Base-by-base conservation (phyloP, 2,888 invertebrate species). In the Netelia virgata region DNA sequence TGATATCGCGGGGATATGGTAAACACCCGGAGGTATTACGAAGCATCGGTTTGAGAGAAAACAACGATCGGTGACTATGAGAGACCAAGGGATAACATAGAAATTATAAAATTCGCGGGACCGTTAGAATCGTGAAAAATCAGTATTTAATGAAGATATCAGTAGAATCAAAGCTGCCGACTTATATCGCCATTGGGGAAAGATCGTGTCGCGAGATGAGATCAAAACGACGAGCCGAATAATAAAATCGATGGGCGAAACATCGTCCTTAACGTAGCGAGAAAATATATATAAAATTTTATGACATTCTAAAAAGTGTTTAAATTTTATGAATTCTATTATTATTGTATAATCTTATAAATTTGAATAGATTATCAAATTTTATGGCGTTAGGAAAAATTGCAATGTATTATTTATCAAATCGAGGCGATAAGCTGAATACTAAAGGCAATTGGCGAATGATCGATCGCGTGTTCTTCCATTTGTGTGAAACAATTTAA, bases 41-140 rank as follows among this genome's bases (percentile, higher is more conserved):
- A n/a, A 47, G 0, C n/a, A 75, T 36, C 66, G 57, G 66, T 55
- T 43, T 55, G 57, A 66, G 20, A 76, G 57, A 66, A 57, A 68
- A 23, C 16, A 57, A 57, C 16, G 18, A 18, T 55, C 55, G 16
- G 55, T n/a, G 55, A 16, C 16, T 55, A 16, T 16, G 47, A 47
- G 47, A 47, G 47, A 47, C 11, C 10, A 14, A 47, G 47, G 53
- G 36, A 50, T 53, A 63, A 64, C 28, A 55, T 11, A 53, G 69
- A 47, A 59, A 69, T 70, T 50, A 78, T 78, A 47, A 72, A 79
- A 55, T n/a, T 41, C 23, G 10, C 11, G 11, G 61, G 61, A 74
- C 83, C 89, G 88, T 89, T 90, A 89, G 83, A 88, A 83, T 85
- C 75, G 86, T 66, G 87, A 69, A 82, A 86, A 84, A 85, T 85